Evolutionary conservation across 1,140 invertebrate species (phyloP), one percentile per base, ranked within the genome.

Genomic region (Palaemon carinicauda): DNA sequence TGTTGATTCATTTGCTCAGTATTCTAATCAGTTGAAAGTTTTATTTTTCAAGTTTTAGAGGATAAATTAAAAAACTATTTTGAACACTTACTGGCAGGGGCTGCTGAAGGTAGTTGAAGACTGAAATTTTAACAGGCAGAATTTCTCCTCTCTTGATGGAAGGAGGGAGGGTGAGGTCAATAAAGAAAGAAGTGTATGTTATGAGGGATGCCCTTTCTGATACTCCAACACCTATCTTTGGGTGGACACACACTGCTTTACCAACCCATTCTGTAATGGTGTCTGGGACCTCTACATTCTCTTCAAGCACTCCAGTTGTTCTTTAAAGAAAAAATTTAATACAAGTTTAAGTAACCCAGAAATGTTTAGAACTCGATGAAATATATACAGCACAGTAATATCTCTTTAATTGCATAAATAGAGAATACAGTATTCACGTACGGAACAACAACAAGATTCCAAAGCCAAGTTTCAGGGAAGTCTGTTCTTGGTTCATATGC

Each of bases 191-290:
- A 89, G 95, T 94, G 90, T 95, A 95, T 10, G 94, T 94, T n/a
- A 92, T 92, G 54, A 96, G 92, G 80, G 93, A 91, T 1, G 92
- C 91, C 10, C 92, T 91, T 10, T 91, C 90, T 9, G 94, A 93
- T 31, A 96, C 92, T 21, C 94, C 95, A 4, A 96, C 90, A 9
- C 95, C 95, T 60, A 92, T 92, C 14, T 92, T 90, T 12, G 93
- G 91, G 80, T 94, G 94, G 52, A 96, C 92, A 88, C 95, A 95
- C 60, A 95, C 92, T 2, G 95, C 94, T 27, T 94, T 94, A 1
- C 94, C 94, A 5, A 94, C 91, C 95, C 95, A 96, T 60, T 94
- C 93, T 5, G 95, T 96, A 41, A 96, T 95, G 0, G 94, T 94
- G 89, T 96, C 94, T 1, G 95, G 95, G 51, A 95, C 90, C 41